These are phyloP conservation scores for Montipora capitata DNA, from an alignment of 92 coral and sea anemone species.

Conservation along the genomic window DNA sequence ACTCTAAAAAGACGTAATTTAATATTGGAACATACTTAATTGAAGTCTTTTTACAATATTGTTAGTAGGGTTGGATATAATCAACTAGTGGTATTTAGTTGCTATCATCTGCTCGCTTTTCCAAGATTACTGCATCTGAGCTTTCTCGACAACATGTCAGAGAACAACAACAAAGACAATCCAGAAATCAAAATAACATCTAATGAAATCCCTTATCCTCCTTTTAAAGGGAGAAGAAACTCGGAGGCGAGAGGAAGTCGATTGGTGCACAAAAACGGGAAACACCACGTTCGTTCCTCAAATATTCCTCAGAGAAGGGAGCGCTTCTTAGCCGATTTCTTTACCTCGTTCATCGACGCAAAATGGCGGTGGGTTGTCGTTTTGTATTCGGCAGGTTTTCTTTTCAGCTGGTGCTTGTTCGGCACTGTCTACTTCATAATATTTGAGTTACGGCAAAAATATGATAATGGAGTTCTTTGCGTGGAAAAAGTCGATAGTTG, in stretches of 20 bases:
- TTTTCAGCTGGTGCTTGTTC: constrained; percentile 92
- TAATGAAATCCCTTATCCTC: constrained; percentile 6
- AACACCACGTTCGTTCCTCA: constrained; percentile 71
- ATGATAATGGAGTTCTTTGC: constrained; percentile 70
- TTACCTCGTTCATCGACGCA: constrained; percentile 92
- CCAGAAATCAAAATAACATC: constrained; percentile 27
- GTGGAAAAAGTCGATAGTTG: constrained; percentile 95
- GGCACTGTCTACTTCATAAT: constrained; percentile 93
- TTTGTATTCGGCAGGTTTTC: constrained; percentile 83
- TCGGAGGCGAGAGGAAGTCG: constrained; percentile 53
- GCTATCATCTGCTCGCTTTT: neutral
- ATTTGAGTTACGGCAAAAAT: constrained; percentile 65
- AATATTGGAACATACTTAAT: neutral
- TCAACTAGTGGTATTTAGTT: neutral
- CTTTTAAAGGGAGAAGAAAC: constrained; percentile 11
- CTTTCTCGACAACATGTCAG: constrained; percentile 12
- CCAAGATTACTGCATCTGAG: no score
- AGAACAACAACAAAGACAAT: neutral
- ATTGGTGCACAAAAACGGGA: constrained; percentile 84
- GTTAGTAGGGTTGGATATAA: neutral
- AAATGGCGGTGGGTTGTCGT: constrained; percentile 90
- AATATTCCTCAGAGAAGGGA: constrained; percentile 82
- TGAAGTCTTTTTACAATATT: neutral
- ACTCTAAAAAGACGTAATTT: neutral
- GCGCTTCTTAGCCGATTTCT: constrained; percentile 88